Evolutionary conservation across 2,797 vertebrate genomes (phyloP).

Genomic region (Pachyuromys duprasi): DNA sequence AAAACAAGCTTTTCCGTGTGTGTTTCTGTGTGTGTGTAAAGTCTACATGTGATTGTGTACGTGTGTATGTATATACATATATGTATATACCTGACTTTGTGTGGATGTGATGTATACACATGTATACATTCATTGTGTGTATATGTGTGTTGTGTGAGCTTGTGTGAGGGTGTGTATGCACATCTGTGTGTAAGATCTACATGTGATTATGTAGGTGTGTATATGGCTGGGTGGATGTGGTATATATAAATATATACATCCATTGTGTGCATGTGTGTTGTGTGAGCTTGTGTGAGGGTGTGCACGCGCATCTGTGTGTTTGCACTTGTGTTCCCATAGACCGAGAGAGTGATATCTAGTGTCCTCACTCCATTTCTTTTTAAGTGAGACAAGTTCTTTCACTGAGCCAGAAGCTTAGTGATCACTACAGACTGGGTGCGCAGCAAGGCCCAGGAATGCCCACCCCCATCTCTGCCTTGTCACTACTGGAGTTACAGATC

Average conservation of each 20-base stretch:
- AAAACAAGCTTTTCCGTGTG: neutral
- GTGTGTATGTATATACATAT: neutral
- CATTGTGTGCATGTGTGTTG: neutral
- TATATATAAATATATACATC: neutral
- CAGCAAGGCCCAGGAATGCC: neutral
- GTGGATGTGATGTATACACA: neutral
- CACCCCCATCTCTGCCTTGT: no score
- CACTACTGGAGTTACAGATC: neutral
- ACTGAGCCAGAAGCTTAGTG: neutral
- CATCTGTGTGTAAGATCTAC: neutral
- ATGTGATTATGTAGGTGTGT: neutral
- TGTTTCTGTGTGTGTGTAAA: neutral
- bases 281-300: neutral
- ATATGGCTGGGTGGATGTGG: neutral
- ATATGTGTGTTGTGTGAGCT: neutral
- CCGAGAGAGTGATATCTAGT: neutral
- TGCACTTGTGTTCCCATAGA: no score
- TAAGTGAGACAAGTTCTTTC: neutral
- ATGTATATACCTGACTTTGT: neutral
- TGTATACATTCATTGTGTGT: neutral
- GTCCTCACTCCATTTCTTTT: neutral
- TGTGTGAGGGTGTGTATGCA: neutral
- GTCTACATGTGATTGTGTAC: neutral
- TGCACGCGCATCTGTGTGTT: neutral
- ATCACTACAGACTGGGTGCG: neutral